Conservation (phyloP, 2,797 vertebrate genomes). For the Enteromius anoplus region DNA sequence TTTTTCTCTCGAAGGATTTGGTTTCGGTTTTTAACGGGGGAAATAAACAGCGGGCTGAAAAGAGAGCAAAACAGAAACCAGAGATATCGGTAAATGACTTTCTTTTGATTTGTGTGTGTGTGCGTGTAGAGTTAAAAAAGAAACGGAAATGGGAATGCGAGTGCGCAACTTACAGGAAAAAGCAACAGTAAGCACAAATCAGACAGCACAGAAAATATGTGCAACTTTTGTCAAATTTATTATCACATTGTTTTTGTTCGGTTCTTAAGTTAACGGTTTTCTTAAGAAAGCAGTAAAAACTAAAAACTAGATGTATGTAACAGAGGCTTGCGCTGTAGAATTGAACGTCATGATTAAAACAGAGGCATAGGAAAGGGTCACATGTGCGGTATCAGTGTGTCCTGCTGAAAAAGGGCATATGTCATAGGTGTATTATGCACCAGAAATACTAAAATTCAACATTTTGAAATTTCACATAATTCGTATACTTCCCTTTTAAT, state of each 20-base stretch:
- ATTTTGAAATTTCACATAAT: conserved; percentile 68
- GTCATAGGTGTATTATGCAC: conserved; percentile 53
- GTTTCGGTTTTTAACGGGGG: conserved; percentile 23
- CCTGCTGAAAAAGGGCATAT: conserved; percentile 61
- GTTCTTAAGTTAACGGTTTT: conserved; percentile 49
- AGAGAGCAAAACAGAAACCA: conserved; percentile 52
- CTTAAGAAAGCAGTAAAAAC: conserved; percentile 59
- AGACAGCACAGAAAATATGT: not conserved
- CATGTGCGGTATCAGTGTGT: conserved; percentile 66
- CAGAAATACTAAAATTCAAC: conserved; percentile 64
- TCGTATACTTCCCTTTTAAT: conserved; percentile 63
- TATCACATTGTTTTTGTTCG: conserved; percentile 15
- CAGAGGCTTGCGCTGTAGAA: conserved; percentile 51
- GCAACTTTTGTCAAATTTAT: conserved; percentile 9
- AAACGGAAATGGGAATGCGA: not conserved
- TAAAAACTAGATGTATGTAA: conserved; percentile 59
- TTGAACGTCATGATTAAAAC: conserved; percentile 68
- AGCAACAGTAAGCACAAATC: not conserved
- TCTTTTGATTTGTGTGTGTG: not conserved
- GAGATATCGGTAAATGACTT: not conserved
- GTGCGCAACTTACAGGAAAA: too few species aligned
- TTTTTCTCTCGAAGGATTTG: conserved; percentile 57
- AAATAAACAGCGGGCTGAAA: conserved; percentile 60
- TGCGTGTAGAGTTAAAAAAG: not conserved
- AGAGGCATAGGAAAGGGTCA: conserved; percentile 65